These are phyloP conservation scores for Elgaria multicarinata DNA, from an alignment of 2,113 vertebrate genomes.

Conservation along the genomic window DNA sequence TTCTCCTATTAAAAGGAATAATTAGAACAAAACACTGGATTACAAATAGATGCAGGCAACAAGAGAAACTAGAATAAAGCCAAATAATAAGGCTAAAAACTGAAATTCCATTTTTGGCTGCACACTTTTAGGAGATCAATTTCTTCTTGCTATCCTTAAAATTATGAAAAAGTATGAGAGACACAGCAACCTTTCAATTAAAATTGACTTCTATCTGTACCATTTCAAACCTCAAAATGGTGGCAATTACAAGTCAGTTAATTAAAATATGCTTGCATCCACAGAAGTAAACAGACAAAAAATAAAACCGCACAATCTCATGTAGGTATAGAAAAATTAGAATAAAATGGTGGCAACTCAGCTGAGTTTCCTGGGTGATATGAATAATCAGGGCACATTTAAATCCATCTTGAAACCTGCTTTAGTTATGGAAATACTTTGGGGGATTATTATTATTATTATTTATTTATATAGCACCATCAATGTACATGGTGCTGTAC, in stretches of 20 bases:
- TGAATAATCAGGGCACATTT: background rate
- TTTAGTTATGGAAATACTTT: background rate
- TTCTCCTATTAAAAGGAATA: constrained; percentile 13
- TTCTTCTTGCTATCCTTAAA: background rate
- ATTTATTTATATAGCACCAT: no score
- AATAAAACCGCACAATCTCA: background rate
- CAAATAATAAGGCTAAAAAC: background rate
- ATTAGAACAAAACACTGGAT: constrained; percentile 2
- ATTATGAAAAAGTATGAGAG: background rate
- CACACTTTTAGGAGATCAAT: background rate
- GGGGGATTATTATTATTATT: no score
- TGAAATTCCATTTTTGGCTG: background rate
- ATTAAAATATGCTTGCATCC: background rate
- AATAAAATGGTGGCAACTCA: background rate
- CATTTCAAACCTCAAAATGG: background rate
- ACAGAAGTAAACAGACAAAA: background rate
- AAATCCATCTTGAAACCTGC: background rate
- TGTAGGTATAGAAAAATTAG: background rate
- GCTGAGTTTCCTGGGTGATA: background rate
- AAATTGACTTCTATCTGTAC: background rate
- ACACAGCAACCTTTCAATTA: background rate
- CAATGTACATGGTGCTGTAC: no score
- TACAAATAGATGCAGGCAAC: background rate
- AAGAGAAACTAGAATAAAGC: background rate
- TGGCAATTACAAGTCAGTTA: background rate